Percentiles rank a stretch among this genome's conserved stretches.
These are phyloP conservation scores for Heliothis peltigera DNA, from an alignment of 2,888 invertebrate genomes.

Conservation along the genomic window DNA sequence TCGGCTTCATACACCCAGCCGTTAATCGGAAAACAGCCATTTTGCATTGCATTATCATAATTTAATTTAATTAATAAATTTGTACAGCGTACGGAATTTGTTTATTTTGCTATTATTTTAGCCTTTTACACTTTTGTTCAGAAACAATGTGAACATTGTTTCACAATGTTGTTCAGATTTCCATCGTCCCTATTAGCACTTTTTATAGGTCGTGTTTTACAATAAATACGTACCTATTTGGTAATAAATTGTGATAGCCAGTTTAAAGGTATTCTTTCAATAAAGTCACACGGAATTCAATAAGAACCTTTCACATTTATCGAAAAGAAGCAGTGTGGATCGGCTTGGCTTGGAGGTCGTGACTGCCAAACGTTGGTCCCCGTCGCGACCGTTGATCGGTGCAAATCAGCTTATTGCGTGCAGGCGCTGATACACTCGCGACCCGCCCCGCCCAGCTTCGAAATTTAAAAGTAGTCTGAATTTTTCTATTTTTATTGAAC, in stretches of 20 bases:
- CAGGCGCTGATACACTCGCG: not conserved
- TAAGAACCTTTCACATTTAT: conserved; percentile 3
- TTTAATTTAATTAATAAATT: conserved; percentile 53
- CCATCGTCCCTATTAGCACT: not conserved
- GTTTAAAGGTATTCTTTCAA: not conserved
- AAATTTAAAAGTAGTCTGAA: not conserved
- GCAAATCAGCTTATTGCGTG: conserved; percentile 1
- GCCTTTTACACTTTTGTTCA: conserved; percentile 2
- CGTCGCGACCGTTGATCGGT: not conserved
- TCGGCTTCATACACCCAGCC: conserved; percentile 28
- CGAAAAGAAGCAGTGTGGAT: not conserved
- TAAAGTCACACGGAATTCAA: conserved; percentile 13
- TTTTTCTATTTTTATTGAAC: conserved; percentile 22
- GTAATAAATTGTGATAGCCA: not conserved
- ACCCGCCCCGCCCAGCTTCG: not conserved
- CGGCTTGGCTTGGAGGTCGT: not conserved
- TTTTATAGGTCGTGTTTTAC: not conserved
- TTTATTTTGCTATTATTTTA: conserved; percentile 5
- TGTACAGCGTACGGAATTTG: conserved; percentile 23
- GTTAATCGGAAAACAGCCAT: conserved; percentile 35
- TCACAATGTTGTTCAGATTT: not conserved
- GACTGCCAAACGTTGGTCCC: not conserved
- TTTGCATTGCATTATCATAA: conserved; percentile 52
- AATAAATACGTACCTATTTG: not conserved
- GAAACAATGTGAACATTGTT: not conserved